Evolutionary conservation across 2,888 invertebrate species (phyloP), one percentile per base, ranked within the genome.

Genomic region (Apamea crenata): DNA sequence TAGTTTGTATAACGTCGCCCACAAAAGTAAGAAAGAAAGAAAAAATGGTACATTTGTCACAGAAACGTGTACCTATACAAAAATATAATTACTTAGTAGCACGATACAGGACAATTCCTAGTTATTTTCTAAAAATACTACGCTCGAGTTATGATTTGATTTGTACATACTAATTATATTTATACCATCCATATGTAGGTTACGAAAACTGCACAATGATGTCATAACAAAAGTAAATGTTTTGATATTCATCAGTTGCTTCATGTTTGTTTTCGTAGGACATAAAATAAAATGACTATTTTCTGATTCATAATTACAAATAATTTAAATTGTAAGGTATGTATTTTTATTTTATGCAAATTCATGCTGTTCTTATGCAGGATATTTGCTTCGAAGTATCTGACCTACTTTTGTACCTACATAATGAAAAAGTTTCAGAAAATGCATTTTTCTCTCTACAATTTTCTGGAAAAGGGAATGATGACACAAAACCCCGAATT

Each of bases 351-450:
- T 61, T 5, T 44, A 70, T 32, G 61, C 32, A 61, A 29, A 50
- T 50, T 61, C 40, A 78, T 69, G 61, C 32, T 72, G 32, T 36
- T 16, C 10, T 36, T 21, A 56, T 47, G 44, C 80, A 29, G 36
- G 32, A 65, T 72, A 32, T 53, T 65, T 44, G 44, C 12, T 65
- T n/a, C 18, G 16, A 47, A 59, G 36, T 59, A 40, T 80, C 29
- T 80, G 65, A 79, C 73, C 79, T 73, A 79, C 25, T 59, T 59
- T 59, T 59, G 25, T 65, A 12, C 36, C 25, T 12, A 59, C 5
- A n/a, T 25, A 32, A 14, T 29, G 53, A 56, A 56, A 25, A 16
- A 44, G 44, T 65, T 53, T 65, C 29, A 36, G 73, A 47, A 73
- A 56, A 59, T 14, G 0, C 0, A 2, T 1, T 36, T 25, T 59